These are phyloP conservation scores for Oreotragus oreotragus DNA, from an alignment of 2,113 vertebrate species.

Conservation along the genomic window DNA sequence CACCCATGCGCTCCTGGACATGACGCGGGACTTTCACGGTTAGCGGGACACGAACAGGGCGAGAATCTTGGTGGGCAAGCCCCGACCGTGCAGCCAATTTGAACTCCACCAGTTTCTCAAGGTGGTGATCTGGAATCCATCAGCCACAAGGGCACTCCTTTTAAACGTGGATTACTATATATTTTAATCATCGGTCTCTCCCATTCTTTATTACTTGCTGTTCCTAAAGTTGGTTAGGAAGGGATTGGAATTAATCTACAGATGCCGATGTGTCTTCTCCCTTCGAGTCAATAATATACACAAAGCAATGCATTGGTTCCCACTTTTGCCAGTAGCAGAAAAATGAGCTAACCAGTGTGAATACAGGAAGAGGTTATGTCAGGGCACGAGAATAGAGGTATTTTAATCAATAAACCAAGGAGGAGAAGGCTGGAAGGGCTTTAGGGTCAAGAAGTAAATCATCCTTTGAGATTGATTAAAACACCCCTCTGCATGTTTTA, in stretches of 20 bases:
- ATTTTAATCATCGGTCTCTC: constrained; percentile 10
- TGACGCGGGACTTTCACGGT: background rate
- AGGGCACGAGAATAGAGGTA: background rate
- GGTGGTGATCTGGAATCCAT: background rate
- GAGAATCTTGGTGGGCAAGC: background rate
- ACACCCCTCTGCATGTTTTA: constrained; percentile 47
- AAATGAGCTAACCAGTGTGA: background rate
- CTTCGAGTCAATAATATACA: background rate
- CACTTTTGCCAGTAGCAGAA: background rate
- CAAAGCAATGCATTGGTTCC: background rate
- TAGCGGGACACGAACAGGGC: background rate
- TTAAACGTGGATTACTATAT: constrained; percentile 72
- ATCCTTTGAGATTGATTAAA: constrained; percentile 63
- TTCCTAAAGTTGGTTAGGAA: background rate
- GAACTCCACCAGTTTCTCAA: constrained; percentile 53
- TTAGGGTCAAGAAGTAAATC: constrained; percentile 57
- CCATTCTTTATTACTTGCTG: background rate
- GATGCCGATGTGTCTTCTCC: background rate
- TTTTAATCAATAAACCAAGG: constrained; percentile 38
- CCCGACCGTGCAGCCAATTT: background rate
- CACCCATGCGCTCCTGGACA: background rate
- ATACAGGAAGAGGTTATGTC: background rate
- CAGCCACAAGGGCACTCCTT: constrained; percentile 49
- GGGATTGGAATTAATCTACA: background rate
- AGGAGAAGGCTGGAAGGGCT: background rate